A percentile compares a stretch with the other conserved stretches of the same genome.
phyloP scores from a whole-genome alignment of 2,888 invertebrate species.

The Acanthoscelides obtectus region DNA sequence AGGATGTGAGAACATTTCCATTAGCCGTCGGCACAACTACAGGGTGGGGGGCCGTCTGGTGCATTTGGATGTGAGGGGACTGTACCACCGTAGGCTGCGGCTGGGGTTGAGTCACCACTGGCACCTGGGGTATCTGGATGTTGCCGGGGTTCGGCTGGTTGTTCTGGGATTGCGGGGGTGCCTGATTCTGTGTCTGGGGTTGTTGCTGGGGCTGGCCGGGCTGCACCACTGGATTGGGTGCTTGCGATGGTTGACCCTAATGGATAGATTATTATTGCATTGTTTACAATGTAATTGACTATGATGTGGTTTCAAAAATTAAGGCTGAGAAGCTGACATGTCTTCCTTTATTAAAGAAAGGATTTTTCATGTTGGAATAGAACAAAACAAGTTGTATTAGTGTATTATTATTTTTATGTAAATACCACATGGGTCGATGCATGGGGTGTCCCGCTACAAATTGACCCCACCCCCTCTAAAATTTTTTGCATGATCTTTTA shows the following conservation, averaged over 20 bases:
- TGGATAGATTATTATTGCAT: not conserved
- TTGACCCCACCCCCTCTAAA: too few species aligned
- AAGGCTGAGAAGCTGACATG: too few species aligned
- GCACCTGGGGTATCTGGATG: constrained; percentile 41
- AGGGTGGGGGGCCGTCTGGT: constrained; percentile 47
- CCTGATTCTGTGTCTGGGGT: constrained; percentile 12
- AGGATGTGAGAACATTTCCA: constrained; percentile 51
- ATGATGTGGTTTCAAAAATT: too few species aligned
- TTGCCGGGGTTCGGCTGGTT: constrained; percentile 13
- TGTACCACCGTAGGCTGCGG: constrained; percentile 33
- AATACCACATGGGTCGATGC: too few species aligned
- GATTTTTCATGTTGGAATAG: too few species aligned
- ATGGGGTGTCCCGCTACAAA: too few species aligned
- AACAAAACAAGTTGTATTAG: too few species aligned
- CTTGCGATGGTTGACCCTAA: not conserved
- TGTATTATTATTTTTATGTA: too few species aligned
- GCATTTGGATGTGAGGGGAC: constrained; percentile 36
- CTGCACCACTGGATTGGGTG: not conserved
- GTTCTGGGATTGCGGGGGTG: constrained; percentile 12
- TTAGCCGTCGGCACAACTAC: constrained; percentile 55
- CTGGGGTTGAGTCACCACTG: constrained; percentile 35
- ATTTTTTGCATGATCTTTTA: too few species aligned
- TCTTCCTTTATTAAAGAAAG: too few species aligned
- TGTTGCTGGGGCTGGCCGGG: constrained; percentile 5
- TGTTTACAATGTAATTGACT: not conserved